Evolutionary conservation across 2,113 vertebrate species (phyloP), one percentile per base, ranked within the genome.

Genomic region (Catharus minimus): DNA sequence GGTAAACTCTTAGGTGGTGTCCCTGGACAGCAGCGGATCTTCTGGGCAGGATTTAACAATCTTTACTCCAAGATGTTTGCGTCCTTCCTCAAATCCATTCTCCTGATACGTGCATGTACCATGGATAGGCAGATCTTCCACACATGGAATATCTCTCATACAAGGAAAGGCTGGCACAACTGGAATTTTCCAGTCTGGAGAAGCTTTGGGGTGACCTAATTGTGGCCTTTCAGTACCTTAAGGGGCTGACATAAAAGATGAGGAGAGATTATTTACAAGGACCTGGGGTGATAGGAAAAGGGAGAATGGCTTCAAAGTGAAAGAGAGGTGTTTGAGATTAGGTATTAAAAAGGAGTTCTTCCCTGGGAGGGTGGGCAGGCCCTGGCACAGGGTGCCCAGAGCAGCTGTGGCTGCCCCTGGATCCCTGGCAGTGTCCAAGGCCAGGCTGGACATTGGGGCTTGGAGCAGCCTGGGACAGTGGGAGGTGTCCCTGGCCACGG

Each of bases 401-500:
- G 49, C 0, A 39, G 58, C 58, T 39, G 49, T 13, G 68, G 41
- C 58, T n/a, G 33, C 10, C 33, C 41, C 33, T 39, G 43, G 33
- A 64, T 64, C 15, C 41, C 41, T 33, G 58, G 23, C 0, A 56
- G 7, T 49, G 24, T 0, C 60, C 33, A 5, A 15, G 28, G 33
- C 50, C 50, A 49, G 43, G 30, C 0, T 84, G 69, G 8, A 38
- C 1, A 44, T 19, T 49, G 0, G 30, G 30, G 43, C 50, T 56
- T 4, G 50, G 50, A 74, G 50, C 50, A 49, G 0, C 10, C 28
- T 41, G 60, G 60, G 20, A 16, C 0, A 56, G 50, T 56, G 60
- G 23, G 0, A 84, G 15, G 15, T 20, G 18, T 47, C 41, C 23
- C 28, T 56, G 58, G 13, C 24, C 22, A 8, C 15, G 41, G 39